Base-by-base conservation (phyloP, 2,113 vertebrate genomes). In the Nansenia antarctica region DNA sequence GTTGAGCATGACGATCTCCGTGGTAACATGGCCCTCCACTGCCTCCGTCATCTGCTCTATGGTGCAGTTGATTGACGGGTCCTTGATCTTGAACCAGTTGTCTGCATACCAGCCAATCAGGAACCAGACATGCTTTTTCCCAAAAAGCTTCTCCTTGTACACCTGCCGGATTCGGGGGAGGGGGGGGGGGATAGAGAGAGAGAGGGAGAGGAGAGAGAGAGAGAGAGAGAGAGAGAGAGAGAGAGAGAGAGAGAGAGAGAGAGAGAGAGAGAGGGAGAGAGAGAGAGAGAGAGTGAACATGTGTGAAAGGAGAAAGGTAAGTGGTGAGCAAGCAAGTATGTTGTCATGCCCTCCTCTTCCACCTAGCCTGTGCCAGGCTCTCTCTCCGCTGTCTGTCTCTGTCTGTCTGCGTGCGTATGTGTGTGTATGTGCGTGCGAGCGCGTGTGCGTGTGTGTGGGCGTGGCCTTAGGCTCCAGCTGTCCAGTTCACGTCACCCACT, bases 31-130 rank as follows among this genome's bases (percentile, higher is more conserved):
- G 0, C 97, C 96, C 69, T 98, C 96, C 70, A 98, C 97, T 0
- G 96, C 96, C 87, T 96, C 94, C 0, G 94, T 94, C 97, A 98
- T 98, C 86, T 98, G 95, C 0, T 98, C 96, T 84, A 96, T 94
- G 0, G 96, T 98, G 77, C 97, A 98, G 91, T 98, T 98, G 88
- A 98, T 98, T 22, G 95, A 93, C 0, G 95, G 94, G 69, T 98
- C 97, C 45, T 96, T 95, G 82, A 91, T 98, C 80, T 96, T 97
- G 87, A 96, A 98, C 97, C 97, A 98, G 67, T 97, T 98, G 90
- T 98, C 97, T 0, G 97, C 95, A 0, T 98, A 98, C 97, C 97
- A 98, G 53, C 97, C 97, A 0, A 98, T 98, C 74, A 98, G 92
- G 85, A 98, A 98, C 97, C 97, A 98, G 37, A 98, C 96, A 0